Evolutionary conservation across 2,113 vertebrate genomes (phyloP).

Genomic region (rat (Rattus norvegicus)): DNA sequence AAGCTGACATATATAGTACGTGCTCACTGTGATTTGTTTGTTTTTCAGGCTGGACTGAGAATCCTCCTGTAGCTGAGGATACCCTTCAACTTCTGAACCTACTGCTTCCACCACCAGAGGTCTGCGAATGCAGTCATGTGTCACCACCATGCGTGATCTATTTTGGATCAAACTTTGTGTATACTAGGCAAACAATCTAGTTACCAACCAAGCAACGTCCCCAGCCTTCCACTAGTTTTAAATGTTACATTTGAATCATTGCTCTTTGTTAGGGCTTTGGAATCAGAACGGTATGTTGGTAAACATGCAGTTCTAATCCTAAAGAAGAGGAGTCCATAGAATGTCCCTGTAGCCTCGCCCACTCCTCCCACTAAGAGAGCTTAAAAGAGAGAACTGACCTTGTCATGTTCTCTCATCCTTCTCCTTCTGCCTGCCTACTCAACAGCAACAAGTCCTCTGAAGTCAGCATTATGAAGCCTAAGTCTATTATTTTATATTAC

Average conservation of each 20-base stretch:
- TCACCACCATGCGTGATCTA: not conserved
- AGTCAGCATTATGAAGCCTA: not conserved
- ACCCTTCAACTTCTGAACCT: not conserved
- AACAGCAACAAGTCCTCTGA: constrained; percentile 7
- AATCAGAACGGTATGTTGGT: not conserved
- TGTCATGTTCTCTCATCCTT: not conserved
- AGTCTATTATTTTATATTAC: not conserved
- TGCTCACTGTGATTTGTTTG: not conserved
- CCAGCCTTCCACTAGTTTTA: not conserved
- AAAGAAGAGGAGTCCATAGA: not conserved
- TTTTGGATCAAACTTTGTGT: not conserved
- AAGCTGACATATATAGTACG: not conserved
- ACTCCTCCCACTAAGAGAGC: not conserved
- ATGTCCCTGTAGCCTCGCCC: not conserved
- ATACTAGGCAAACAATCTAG: not conserved
- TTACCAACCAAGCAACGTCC: too few species aligned
- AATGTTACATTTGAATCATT: not conserved
- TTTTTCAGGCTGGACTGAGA: not conserved
- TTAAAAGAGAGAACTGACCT: not conserved
- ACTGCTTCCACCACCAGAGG: not conserved
- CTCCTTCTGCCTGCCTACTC: not conserved
- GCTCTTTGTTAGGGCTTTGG: not conserved
- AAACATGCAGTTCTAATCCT: not conserved
- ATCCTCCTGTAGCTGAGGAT: not conserved
- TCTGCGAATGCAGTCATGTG: too few species aligned